These are phyloP conservation scores for Microctenopoma steveboyesi DNA, from an alignment of 2,797 vertebrate species.

Conservation along the genomic window DNA sequence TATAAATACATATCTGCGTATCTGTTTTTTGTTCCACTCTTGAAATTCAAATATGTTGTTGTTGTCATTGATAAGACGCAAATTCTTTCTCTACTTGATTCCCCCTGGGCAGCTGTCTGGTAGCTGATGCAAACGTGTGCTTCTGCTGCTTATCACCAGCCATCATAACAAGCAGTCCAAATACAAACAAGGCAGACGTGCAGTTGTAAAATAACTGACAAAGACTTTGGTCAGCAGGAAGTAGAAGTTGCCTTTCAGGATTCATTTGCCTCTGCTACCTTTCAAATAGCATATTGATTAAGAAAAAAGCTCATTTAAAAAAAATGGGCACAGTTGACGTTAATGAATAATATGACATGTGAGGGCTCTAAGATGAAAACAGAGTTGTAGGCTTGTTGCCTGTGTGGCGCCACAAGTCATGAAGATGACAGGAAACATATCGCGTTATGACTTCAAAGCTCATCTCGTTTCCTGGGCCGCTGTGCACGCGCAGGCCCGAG, in stretches of 20 bases:
- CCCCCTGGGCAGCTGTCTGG: conserved; percentile 29
- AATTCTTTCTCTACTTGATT: conserved; percentile 36
- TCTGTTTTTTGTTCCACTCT: conserved; percentile 18
- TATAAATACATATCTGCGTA: conserved; percentile 24
- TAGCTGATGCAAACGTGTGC: conserved; percentile 46
- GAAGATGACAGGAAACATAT: conserved; percentile 49
- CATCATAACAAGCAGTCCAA: conserved; percentile 31
- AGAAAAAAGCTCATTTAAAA: conserved; percentile 14
- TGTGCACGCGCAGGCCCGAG: conserved; percentile 44
- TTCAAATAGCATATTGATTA: conserved; percentile 73
- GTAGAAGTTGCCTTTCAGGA: conserved; percentile 51
- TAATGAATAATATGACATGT: conserved; percentile 29
- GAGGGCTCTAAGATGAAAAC: conserved; percentile 42
- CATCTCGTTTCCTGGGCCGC: conserved; percentile 38
- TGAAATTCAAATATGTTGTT: conserved; percentile 20
- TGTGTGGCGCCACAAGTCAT: conserved; percentile 45
- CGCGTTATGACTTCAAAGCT: conserved; percentile 53
- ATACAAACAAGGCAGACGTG: conserved; percentile 29
- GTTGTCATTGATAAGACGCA: conserved; percentile 49
- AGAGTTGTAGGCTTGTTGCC: conserved; percentile 15
- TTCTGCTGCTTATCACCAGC: conserved; percentile 41
- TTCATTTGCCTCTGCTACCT: conserved; percentile 63
- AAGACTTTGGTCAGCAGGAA: conserved; percentile 60
- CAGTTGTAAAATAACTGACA: conserved; percentile 42
- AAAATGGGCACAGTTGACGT: conserved; percentile 48